phyloP scores from a whole-genome alignment of 2,797 vertebrate species.

The Neosalanx taihuensis region DNA sequence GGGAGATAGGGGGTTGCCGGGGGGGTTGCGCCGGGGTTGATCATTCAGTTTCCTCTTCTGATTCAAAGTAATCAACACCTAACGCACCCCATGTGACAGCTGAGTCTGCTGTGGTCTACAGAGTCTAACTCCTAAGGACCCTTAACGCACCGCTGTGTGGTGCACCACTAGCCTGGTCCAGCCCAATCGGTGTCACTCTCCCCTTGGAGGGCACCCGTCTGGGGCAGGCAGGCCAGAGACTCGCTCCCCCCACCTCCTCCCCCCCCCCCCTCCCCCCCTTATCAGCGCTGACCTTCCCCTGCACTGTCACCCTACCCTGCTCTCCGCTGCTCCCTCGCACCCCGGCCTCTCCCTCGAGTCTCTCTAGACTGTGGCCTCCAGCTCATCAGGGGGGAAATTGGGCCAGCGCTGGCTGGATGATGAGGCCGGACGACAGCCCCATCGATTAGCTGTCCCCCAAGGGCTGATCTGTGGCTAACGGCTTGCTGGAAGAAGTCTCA shows the following conservation, averaged over 20 bases:
- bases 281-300: conserved; percentile 5
- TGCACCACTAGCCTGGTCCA: conserved; percentile 39
- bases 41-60: conserved; percentile 17
- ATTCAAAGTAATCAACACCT: conserved; percentile 45
- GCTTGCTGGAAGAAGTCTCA: conserved; percentile 61
- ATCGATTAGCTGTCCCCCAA: conserved; percentile 77
- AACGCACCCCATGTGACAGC: background rate
- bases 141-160: background rate
- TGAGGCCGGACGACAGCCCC: conserved; percentile 72
- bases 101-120: conserved; percentile 24
- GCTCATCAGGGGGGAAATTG: conserved; percentile 69
- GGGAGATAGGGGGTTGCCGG: conserved; percentile 3
- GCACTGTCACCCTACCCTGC: conserved; percentile 12
- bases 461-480: conserved; percentile 75
- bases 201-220: conserved; percentile 30
- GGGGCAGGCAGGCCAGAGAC: conserved; percentile 16
- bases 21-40: conserved; percentile 16
- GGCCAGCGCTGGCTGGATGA: conserved; percentile 65
- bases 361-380: conserved; percentile 50
- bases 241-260: background rate
- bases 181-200: conserved; percentile 55
- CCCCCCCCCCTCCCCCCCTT: conserved; percentile 20
- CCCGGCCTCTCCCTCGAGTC: conserved; percentile 48
- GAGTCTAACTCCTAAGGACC: conserved; percentile 39
- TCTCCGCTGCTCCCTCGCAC: conserved; percentile 12